phyloP scores from a whole-genome alignment of 1,140 invertebrate species.

The Luehdorfia chinensis region DNA sequence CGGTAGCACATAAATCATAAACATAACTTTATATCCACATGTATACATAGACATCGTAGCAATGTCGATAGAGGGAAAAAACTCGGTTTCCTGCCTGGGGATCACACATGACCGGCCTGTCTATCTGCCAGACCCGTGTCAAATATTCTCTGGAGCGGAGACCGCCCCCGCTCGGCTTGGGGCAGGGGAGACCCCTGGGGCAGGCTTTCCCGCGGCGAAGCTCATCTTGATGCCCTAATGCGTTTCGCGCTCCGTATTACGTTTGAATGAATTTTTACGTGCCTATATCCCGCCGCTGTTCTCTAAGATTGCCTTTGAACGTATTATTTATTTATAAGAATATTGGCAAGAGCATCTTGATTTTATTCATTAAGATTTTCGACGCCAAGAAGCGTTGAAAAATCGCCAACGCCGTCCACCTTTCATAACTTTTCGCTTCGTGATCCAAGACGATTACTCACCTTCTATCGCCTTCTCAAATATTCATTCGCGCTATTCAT shows the following conservation, averaged over 20 bases:
- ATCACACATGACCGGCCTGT: constrained; percentile 76
- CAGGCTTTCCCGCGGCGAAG: constrained; percentile 71
- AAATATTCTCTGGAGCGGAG: constrained; percentile 76
- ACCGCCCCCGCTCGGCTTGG: constrained; percentile 55
- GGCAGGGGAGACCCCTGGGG: constrained; percentile 62
- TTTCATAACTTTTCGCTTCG: constrained; percentile 77
- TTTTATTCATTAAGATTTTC: constrained; percentile 64
- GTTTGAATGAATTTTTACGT: constrained; percentile 65
- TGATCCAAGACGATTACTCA: constrained; percentile 74
- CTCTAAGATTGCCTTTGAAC: constrained; percentile 40
- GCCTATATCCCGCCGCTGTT: constrained; percentile 21
- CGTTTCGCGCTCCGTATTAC: constrained; percentile 54
- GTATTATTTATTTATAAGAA: constrained; percentile 20
- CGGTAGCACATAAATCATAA: constrained; percentile 67
- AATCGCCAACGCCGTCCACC: constrained; percentile 62
- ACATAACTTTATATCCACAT: constrained; percentile 54
- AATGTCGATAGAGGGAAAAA: constrained; percentile 69
- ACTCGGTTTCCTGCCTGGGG: constrained; percentile 69
- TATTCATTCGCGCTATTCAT: constrained; percentile 73
- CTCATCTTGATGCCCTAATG: constrained; percentile 74
- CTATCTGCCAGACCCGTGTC: constrained; percentile 77
- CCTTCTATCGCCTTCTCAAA: constrained; percentile 73
- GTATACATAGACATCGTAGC: constrained; percentile 48
- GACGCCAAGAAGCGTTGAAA: constrained; percentile 57
- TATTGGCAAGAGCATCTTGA: constrained; percentile 8